These are phyloP conservation scores for Micrasema minimum DNA, from an alignment of 1,140 invertebrate genomes.

Conservation along the genomic window DNA sequence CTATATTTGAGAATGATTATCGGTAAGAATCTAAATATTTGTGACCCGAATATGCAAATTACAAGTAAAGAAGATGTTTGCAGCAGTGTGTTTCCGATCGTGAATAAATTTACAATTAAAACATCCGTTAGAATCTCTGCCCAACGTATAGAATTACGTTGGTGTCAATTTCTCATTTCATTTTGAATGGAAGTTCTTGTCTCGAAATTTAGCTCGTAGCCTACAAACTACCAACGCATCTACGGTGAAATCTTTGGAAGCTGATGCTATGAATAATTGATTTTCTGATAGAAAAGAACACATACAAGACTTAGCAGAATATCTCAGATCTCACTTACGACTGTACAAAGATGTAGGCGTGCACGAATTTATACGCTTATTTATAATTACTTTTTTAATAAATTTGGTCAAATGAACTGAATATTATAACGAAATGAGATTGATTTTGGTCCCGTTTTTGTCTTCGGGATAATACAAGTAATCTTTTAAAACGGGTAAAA, in stretches of 20 bases:
- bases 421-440: no score
- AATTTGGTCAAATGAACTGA: no score
- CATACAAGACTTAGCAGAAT: no score
- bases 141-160: conserved; percentile 8
- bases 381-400: no score
- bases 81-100: conserved; percentile 22
- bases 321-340: no score
- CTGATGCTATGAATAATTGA: not conserved
- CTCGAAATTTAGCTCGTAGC: not conserved
- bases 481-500: no score
- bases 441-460: no score
- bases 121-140: conserved; percentile 26
- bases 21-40: not conserved
- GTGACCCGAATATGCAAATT: conserved; percentile 19
- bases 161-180: conserved; percentile 21
- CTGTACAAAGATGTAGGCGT: no score
- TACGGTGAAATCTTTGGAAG: conserved; percentile 2
- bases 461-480: no score
- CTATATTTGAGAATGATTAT: no score
- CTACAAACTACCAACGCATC: not conserved
- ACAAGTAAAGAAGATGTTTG: conserved; percentile 10
- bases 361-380: no score
- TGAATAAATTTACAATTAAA: conserved; percentile 42
- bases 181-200: conserved; percentile 5
- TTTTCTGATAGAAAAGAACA: no score